Percentiles rank a stretch among this genome's conserved stretches.
These are phyloP conservation scores for Callopanchax toddi DNA, from an alignment of 2,113 vertebrate genomes.

Conservation along the genomic window DNA sequence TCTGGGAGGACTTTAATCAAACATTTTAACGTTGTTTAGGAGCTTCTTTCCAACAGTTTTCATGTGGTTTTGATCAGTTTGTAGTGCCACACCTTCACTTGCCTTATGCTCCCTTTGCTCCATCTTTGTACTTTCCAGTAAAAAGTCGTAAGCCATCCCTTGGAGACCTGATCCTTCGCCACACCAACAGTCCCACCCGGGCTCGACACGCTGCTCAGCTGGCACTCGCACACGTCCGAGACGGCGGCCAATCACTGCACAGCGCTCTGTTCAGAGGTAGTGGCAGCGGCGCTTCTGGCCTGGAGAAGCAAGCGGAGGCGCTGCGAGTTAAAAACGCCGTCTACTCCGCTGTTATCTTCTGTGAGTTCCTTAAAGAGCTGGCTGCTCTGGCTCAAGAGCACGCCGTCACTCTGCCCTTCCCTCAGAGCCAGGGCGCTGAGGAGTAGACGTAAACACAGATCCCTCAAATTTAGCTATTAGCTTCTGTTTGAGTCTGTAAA, in stretches of 20 bases:
- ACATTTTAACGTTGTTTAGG: too few species aligned
- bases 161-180: conserved; percentile 91
- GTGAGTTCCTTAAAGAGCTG: conserved; percentile 96
- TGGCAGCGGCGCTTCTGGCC: conserved; percentile 32
- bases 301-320: conserved; percentile 88
- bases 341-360: conserved; percentile 94
- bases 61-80: background rate
- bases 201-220: conserved; percentile 87
- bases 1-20: too few species aligned
- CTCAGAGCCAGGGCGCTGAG: conserved; percentile 80
- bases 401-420: conserved; percentile 89
- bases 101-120: background rate
- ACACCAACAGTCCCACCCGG: conserved; percentile 90
- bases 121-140: conserved; percentile 70
- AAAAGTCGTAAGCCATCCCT: conserved; percentile 91
- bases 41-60: too few species aligned
- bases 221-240: conserved; percentile 87
- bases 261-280: conserved; percentile 79
- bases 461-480: background rate
- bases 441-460: conserved; percentile 67
- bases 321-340: conserved; percentile 94
- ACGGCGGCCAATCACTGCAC: conserved; percentile 85
- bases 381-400: conserved; percentile 94
- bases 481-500: conserved; percentile 16
- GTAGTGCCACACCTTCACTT: background rate